Percentiles rank a stretch among this genome's conserved stretches.
Conservation (phyloP, 2,797 vertebrate species). For the Muscicapa striata region DNA sequence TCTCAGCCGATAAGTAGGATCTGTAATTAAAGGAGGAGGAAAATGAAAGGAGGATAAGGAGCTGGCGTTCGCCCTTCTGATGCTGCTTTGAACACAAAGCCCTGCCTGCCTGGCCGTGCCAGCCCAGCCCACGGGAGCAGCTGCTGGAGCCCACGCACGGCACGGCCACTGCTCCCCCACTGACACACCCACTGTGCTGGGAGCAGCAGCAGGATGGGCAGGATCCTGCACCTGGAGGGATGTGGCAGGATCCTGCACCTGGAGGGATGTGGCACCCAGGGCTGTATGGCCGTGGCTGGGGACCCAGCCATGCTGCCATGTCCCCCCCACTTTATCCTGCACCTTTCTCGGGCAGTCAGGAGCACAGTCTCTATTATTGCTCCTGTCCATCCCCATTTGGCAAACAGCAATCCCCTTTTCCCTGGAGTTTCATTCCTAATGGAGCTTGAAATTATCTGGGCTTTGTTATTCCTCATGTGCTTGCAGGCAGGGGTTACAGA, state of each 20-base stretch:
- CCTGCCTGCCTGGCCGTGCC: background rate
- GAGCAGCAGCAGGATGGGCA: background rate
- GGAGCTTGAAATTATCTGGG: constrained; percentile 69
- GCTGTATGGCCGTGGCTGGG: fast-evolving
- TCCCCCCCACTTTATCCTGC: background rate
- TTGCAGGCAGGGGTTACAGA: background rate
- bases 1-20: constrained; percentile 63
- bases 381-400: constrained; percentile 44
- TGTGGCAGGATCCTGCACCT: background rate
- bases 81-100: constrained; percentile 51
- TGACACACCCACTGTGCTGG: fast-evolving
- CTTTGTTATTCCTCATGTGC: constrained; percentile 12
- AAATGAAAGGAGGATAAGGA: constrained; percentile 63
- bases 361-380: background rate
- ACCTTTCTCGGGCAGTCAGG: background rate
- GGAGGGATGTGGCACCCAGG: background rate
- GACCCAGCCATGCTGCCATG: fast-evolving
- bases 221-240: background rate
- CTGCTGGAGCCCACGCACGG: background rate
- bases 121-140: background rate
- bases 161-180: background rate
- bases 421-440: constrained; percentile 44
- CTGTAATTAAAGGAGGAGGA: constrained; percentile 71
- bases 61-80: background rate
- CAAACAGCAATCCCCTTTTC: background rate